Conservation (phyloP, 2,888 invertebrate genomes). For the Steinernema hermaphroditum region DNA sequence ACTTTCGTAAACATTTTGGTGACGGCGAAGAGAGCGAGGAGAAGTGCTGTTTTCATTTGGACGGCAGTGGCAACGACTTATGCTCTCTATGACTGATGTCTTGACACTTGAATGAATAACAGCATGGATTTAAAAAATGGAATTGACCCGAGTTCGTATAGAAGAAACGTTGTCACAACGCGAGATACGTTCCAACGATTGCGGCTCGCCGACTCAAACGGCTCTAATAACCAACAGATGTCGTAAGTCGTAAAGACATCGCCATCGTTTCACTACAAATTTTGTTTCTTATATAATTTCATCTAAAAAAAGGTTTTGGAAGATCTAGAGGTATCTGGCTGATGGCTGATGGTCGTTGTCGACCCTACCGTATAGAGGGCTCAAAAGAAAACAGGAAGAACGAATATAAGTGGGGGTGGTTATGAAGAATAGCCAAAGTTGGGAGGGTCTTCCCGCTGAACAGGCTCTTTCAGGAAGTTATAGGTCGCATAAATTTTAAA, state of each 20-base stretch:
- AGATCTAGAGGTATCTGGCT: too few relatives aligned
- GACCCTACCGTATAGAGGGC: too few relatives aligned
- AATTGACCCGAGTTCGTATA: not conserved
- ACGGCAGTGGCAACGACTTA: not conserved
- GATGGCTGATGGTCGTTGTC: too few relatives aligned
- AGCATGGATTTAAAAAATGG: not conserved
- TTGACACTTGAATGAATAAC: not conserved
- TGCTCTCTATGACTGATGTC: not conserved
- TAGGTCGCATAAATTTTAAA: slow-evolving; percentile 16
- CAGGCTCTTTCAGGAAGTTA: slow-evolving; percentile 1
- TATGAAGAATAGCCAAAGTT: too few relatives aligned
- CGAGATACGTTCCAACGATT: not conserved
- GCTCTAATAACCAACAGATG: slow-evolving; percentile 21
- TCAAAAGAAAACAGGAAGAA: too few relatives aligned
- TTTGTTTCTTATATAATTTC: not conserved
- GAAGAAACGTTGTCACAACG: slow-evolving; percentile 8
- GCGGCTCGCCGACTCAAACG: not conserved
- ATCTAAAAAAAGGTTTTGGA: too few relatives aligned
- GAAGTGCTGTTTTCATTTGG: not conserved
- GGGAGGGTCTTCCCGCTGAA: not conserved
- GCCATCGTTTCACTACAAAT: slow-evolving; percentile 3
- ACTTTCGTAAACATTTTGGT: not conserved
- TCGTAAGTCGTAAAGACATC: slow-evolving; percentile 21
- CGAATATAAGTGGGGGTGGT: too few relatives aligned
- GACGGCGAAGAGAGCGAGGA: not conserved